These are phyloP conservation scores for Sebastolobus altivelis DNA, from an alignment of 2,797 vertebrate species.

Conservation along the genomic window DNA sequence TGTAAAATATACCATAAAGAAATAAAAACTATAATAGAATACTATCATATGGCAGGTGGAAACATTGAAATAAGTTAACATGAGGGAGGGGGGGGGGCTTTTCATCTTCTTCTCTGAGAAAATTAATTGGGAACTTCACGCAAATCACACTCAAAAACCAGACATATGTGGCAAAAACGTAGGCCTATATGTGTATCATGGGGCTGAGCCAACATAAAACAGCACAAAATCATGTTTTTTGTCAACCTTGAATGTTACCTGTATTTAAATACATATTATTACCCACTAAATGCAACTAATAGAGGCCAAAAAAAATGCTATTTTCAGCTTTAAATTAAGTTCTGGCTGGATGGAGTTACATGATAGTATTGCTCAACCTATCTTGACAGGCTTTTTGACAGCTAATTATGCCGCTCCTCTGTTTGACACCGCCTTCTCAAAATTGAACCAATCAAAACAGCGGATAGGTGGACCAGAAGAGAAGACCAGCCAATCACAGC, in stretches of 20 bases:
- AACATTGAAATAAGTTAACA: background rate
- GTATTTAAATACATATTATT: background rate
- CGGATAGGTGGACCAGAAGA: background rate
- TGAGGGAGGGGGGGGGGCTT: background rate
- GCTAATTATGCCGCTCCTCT: conserved; percentile 33
- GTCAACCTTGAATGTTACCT: background rate
- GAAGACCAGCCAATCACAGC: conserved; percentile 71
- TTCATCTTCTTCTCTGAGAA: background rate
- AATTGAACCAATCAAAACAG: conserved; percentile 68
- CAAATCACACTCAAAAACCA: background rate
- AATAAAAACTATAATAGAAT: background rate
- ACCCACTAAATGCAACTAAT: background rate
- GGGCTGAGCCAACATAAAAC: background rate
- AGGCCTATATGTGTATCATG: background rate
- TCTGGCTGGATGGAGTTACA: background rate
- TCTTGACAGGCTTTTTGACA: conserved; percentile 63
- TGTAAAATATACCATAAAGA: background rate
- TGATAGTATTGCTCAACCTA: conserved; percentile 73
- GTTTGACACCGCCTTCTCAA: conserved; percentile 14
- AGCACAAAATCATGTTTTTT: background rate
- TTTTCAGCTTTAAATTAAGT: background rate
- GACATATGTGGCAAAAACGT: too few species aligned
- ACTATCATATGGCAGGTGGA: background rate
- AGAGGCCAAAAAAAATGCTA: background rate
- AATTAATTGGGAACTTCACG: background rate